Evolutionary conservation across 2,113 vertebrate species (phyloP).

Genomic region (Amblyornis subalaris): DNA sequence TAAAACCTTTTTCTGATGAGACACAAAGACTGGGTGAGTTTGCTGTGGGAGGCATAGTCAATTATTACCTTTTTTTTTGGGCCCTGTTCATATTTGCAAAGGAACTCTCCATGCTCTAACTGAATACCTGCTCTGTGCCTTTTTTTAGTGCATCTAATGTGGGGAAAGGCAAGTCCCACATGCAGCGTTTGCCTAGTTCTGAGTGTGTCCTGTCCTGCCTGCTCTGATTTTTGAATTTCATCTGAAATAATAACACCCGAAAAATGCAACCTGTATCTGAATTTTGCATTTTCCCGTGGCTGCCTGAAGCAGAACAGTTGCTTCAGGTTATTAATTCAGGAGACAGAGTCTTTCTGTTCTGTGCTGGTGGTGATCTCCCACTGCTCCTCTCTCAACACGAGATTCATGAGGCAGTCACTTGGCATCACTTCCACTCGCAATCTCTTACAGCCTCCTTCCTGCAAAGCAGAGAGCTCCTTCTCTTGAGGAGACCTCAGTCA

Average conservation of each 20-base stretch:
- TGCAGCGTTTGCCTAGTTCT: background rate
- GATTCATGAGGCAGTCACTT: slow-evolving; percentile 47
- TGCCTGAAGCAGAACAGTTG: slow-evolving; percentile 8
- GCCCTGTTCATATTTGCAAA: background rate
- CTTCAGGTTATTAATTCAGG: slow-evolving; percentile 43
- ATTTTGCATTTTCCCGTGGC: background rate
- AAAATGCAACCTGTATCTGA: background rate
- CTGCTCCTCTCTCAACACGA: slow-evolving; percentile 22
- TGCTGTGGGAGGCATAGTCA: background rate
- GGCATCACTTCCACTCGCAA: slow-evolving; percentile 20
- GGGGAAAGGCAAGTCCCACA: background rate
- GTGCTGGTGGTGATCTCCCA: slow-evolving; percentile 41
- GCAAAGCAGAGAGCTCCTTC: slow-evolving; percentile 2
- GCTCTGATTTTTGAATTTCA: background rate
- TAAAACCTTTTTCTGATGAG: background rate
- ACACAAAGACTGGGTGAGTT: background rate
- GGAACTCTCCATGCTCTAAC: background rate
- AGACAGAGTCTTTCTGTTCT: background rate
- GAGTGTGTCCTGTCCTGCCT: background rate
- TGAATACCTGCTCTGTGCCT: background rate
- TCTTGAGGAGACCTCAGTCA: slow-evolving; percentile 17
- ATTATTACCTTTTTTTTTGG: background rate
- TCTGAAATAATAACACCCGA: background rate
- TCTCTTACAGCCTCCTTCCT: background rate
- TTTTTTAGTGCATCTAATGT: background rate